phyloP scores from a whole-genome alignment of 1,140 invertebrate species.

The Pogonomyrmex californicus region DNA sequence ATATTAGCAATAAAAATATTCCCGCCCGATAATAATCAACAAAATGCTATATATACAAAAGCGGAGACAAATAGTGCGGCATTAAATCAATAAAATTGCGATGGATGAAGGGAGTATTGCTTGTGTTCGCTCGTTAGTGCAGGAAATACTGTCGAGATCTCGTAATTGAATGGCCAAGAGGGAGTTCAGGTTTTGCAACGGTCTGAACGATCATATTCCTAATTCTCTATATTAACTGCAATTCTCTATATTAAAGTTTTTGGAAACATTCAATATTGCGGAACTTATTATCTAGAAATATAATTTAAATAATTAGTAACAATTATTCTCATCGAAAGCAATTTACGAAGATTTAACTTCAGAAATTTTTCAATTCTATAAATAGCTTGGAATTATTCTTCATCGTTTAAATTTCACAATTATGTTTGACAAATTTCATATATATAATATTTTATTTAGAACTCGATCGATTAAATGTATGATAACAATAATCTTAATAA shows the following conservation, averaged over 20 bases:
- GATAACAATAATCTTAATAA: background rate
- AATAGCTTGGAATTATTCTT: background rate
- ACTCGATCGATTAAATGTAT: background rate
- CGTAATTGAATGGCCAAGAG: slow-evolving; percentile 4
- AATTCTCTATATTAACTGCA: background rate
- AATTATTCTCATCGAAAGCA: background rate
- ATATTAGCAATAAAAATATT: background rate
- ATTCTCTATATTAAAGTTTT: background rate
- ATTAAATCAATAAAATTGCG: slow-evolving; percentile 48
- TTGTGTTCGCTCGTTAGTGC: slow-evolving; percentile 26
- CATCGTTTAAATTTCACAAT: background rate
- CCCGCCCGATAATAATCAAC: slow-evolving; percentile 1
- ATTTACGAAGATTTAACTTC: background rate
- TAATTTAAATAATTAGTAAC: background rate
- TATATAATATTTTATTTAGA: background rate
- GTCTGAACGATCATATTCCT: background rate
- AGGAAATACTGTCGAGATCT: slow-evolving; percentile 3
- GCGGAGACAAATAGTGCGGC: slow-evolving; percentile 15
- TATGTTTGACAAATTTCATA: background rate
- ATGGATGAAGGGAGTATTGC: slow-evolving; percentile 6
- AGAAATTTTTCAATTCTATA: background rate
- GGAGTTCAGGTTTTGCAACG: slow-evolving; percentile 17
- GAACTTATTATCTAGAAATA: background rate
- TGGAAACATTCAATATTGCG: background rate
- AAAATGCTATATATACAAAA: slow-evolving; percentile 17